Base-by-base conservation (phyloP, 2,113 vertebrate species). In the Syrmaticus mikado region DNA sequence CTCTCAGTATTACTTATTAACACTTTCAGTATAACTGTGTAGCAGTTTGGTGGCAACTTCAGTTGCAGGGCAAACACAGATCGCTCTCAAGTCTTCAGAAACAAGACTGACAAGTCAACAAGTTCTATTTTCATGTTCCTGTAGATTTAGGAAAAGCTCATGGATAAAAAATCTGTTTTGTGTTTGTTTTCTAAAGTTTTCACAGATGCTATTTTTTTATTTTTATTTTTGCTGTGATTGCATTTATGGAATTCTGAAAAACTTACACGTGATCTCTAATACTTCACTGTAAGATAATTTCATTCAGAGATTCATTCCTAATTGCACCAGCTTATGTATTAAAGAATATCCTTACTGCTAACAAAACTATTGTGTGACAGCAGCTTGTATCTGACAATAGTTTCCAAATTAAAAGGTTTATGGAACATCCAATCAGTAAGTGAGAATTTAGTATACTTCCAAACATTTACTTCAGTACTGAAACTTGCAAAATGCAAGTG, bases 1-100 rank as follows among this genome's bases (percentile, higher is more conserved):
- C 93, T 95, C 93, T 96, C 91, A 86, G 74, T 77, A 97, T 91
- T 97, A 93, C 95, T 97, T 94, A 86, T 40, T 77, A 95, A 94
- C 84, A 92, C 74, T 78, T 64, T 57, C 89, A 82, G 36, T 64
- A 92, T 46, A 83, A 73, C 21, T 46, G 75, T 78, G 61, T 58
- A 85, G 62, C 71, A 91, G 36, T 83, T 64, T 71, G 25, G 40
- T 21, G 82, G 41, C 79, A 83, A 83, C 21, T 62, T 80, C 22
- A 66, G 6, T 70, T 76, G 72, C 41, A 64, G 70, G 85, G 50
- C 58, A 91, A 89, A 80, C 21, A 10, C 38, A 74, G 32, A 25
- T 66, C 41, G 41, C 43, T 88, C 57, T 55, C 25, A 30, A 21
- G 45, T 40, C 32, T 84, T 66, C 17, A 71, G 45, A 45, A 84